Base-by-base conservation (phyloP, 2,888 invertebrate genomes). In the Oxystoma pomonae region DNA sequence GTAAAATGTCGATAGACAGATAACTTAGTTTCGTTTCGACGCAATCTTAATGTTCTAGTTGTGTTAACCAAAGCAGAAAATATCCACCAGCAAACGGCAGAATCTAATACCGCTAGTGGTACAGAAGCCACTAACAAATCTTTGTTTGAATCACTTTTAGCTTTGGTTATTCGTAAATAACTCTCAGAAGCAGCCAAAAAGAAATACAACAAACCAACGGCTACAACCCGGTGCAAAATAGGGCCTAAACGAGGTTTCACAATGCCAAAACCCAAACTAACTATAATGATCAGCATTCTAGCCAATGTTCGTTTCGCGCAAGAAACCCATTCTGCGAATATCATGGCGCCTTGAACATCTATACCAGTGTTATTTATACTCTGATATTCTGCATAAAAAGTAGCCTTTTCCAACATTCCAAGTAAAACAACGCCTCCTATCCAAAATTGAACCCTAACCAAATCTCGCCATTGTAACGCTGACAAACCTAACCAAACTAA, bases 1-100 rank as follows among this genome's bases (percentile, higher is more conserved):
- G 96, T 96, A 81, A 98, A 97, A 81, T 97, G 95, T 69, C 91
- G 86, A 80, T 96, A 98, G 63, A 97, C 83, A 2, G 90, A 86
- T 62, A 97, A 82, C 80, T 98, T 97, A 64, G 95, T 92, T 76
- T 92, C 86, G 81, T 97, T 98, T 78, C 96, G 85, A 72, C 96
- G 83, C 64, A 98, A 82, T 71, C 95, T 85, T 67, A 97, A 82
- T 0, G 96, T 95, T 70, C 96, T 83, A 72, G 93, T 96, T 0
- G 97, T 97, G 77, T 92, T 91, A 16, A 96, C 90, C 60, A 97
- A 85, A 16, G 90, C 90, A 1, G 90, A 90, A 76, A 92, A 92
- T 72, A 95, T 94, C 95, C 96, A 96, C 93, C 95, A 97, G 76
- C 94, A 96, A 75, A 97, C 92, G 76, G 91, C 87, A 75, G 89